Evolutionary conservation across 2,113 vertebrate species (phyloP).

Genomic region (Rissa tridactyla): DNA sequence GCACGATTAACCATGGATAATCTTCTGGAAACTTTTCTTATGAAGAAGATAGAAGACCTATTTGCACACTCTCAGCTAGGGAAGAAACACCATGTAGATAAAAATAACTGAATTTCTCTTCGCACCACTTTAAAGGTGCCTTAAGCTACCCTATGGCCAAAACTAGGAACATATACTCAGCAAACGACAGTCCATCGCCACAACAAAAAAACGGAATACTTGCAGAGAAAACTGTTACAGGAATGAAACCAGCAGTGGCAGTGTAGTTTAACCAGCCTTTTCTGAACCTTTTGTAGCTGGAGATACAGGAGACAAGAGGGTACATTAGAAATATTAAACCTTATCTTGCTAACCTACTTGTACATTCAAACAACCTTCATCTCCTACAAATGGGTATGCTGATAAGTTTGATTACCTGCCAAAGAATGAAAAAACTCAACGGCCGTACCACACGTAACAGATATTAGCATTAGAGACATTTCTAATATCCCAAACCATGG

Average conservation of each 20-base stretch:
- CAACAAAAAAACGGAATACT: not conserved
- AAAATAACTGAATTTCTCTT: not conserved
- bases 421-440: not conserved
- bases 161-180: not conserved
- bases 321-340: not conserved
- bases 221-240: not conserved
- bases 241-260: not conserved
- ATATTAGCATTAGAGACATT: not conserved
- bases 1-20: not conserved
- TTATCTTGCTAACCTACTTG: not conserved
- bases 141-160: not conserved
- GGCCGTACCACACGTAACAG: not conserved
- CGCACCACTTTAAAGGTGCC: not conserved
- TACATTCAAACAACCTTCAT: not conserved
- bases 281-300: not conserved
- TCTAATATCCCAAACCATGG: not conserved
- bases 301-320: not conserved
- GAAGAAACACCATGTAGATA: not conserved
- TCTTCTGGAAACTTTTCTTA: not conserved
- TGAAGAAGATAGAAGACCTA: not conserved
- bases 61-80: not conserved
- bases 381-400: not conserved
- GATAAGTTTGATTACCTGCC: not conserved
- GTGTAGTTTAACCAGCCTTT: not conserved
- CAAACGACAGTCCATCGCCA: not conserved